Evolutionary conservation across 1,140 invertebrate genomes (phyloP).

Genomic region (Drosophila kohkoa): DNA sequence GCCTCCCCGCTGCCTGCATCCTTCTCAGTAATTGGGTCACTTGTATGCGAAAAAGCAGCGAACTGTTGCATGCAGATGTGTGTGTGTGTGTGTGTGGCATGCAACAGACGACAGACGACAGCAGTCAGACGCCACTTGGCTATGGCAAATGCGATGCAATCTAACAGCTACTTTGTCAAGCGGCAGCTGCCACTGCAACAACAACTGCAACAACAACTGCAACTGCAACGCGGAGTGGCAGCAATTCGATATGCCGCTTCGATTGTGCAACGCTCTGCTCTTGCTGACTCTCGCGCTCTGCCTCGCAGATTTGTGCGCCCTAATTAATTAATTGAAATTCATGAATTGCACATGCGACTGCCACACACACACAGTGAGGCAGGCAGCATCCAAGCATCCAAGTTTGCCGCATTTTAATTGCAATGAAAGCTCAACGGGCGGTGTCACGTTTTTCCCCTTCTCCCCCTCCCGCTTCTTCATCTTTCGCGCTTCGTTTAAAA

Average conservation of each 20-base stretch:
- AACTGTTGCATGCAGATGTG: constrained; percentile 59
- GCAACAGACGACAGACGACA: too few relatives aligned
- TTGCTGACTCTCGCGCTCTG: not conserved
- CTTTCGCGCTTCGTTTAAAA: constrained; percentile 57
- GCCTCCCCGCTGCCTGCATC: not conserved
- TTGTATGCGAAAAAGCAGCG: constrained; percentile 81
- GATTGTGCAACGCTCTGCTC: constrained; percentile 40
- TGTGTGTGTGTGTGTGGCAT: not conserved
- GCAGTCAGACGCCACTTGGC: constrained; percentile 12
- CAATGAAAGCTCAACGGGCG: constrained; percentile 75
- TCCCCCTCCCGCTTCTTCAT: too few relatives aligned
- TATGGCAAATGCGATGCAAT: constrained; percentile 72
- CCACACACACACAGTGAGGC: constrained; percentile 21
- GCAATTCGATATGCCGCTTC: constrained; percentile 65
- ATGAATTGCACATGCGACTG: constrained; percentile 81
- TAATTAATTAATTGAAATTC: constrained; percentile 83
- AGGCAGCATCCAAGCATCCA: constrained; percentile 33
- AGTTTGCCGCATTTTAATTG: constrained; percentile 73
- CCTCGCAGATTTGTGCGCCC: constrained; percentile 70
- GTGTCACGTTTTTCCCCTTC: not conserved
- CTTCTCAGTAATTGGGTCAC: constrained; percentile 71
- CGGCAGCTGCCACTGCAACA: constrained; percentile 68
- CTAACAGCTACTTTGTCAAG: constrained; percentile 80
- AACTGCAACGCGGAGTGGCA: constrained; percentile 34
- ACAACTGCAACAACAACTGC: constrained; percentile 35